These are phyloP conservation scores for Pseudachorutes palmiensis DNA, from an alignment of 1,140 invertebrate species.

Conservation along the genomic window DNA sequence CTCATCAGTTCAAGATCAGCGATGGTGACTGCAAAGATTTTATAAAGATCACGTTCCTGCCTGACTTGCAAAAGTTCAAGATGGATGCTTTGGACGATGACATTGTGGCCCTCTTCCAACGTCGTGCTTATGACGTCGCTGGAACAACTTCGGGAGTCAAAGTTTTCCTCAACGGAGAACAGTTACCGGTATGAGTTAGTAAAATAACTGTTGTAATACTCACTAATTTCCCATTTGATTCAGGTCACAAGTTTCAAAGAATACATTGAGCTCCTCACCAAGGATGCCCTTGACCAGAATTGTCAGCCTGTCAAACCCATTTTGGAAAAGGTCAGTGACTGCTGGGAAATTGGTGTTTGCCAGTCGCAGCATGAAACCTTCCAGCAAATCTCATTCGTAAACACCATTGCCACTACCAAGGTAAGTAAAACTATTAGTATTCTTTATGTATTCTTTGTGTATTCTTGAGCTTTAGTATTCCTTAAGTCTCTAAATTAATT, in stretches of 20 bases:
- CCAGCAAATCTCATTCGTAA: slow-evolving; percentile 98
- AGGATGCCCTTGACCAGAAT: slow-evolving; percentile 62
- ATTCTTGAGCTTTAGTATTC: too few relatives aligned
- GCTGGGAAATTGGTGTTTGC: slow-evolving; percentile 95
- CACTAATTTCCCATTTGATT: slow-evolving; percentile 19
- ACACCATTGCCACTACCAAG: slow-evolving; percentile 98
- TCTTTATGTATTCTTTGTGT: too few relatives aligned
- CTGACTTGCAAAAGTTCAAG: slow-evolving; percentile 92
- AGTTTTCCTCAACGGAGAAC: slow-evolving; percentile 85
- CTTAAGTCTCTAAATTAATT: too few relatives aligned
- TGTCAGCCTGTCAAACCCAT: slow-evolving; percentile 70
- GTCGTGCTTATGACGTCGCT: slow-evolving; percentile 93
- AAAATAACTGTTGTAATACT: not conserved
- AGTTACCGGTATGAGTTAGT: slow-evolving; percentile 54
- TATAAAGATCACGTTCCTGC: slow-evolving; percentile 90
- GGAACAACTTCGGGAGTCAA: slow-evolving; percentile 83
- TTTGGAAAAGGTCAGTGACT: slow-evolving; percentile 71
- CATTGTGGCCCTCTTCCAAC: slow-evolving; percentile 85
- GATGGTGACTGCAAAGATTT: slow-evolving; percentile 70
- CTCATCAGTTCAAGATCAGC: slow-evolving; percentile 76
- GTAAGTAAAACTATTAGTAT: too few relatives aligned
- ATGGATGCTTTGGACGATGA: slow-evolving; percentile 90
- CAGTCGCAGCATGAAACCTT: slow-evolving; percentile 85
- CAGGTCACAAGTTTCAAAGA: slow-evolving; percentile 86
- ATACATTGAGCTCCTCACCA: slow-evolving; percentile 89